phyloP scores from a whole-genome alignment of 2,888 invertebrate species.

The Erannis defoliaria region DNA sequence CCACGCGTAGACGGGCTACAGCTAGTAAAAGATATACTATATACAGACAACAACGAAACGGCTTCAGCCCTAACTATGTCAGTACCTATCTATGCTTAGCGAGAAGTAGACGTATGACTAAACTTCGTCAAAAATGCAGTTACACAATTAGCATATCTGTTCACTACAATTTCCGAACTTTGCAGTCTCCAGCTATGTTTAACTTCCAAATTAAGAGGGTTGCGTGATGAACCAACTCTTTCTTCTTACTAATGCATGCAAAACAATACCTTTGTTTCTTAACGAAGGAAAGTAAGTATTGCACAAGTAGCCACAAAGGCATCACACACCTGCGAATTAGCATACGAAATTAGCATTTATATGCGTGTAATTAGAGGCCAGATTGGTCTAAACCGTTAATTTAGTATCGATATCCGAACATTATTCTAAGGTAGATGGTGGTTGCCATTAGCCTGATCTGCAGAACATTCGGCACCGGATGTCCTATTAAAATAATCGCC shows the following conservation, averaged over 20 bases:
- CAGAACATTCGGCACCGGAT: conserved; percentile 68
- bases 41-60: no score
- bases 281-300: conserved; percentile 57
- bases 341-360: conserved; percentile 68
- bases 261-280: conserved; percentile 52
- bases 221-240: conserved; percentile 43
- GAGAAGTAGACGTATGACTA: neutral
- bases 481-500: conserved; percentile 83
- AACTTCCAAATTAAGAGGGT: conserved; percentile 40
- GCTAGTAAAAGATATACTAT: no score
- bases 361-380: conserved; percentile 64
- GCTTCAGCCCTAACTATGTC: no score
- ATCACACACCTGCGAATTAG: conserved; percentile 64
- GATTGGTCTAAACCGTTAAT: conserved; percentile 47
- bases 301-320: conserved; percentile 52
- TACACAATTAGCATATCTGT: conserved; percentile 18
- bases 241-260: conserved; percentile 46
- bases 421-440: conserved; percentile 69
- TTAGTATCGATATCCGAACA: conserved; percentile 46
- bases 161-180: conserved; percentile 22
- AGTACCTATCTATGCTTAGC: no score
- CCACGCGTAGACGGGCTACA: no score
- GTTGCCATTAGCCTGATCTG: conserved; percentile 59
- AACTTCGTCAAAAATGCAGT: conserved; percentile 6
- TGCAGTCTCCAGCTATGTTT: conserved; percentile 31